Percentiles rank a stretch among this genome's conserved stretches.
phyloP scores from a whole-genome alignment of 2,113 vertebrate species.

The Gobio gobio region DNA sequence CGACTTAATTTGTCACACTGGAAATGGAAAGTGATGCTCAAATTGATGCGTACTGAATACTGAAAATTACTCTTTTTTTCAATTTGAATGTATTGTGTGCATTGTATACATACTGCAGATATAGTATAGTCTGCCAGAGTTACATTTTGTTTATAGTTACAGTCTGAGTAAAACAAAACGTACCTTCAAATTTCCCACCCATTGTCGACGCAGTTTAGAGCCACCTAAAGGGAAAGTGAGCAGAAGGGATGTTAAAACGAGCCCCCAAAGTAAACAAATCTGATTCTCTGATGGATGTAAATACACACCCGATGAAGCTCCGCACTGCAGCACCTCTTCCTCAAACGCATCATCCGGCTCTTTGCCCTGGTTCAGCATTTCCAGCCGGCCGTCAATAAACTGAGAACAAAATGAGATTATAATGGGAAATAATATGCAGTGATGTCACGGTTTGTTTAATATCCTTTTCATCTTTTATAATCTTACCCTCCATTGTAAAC shows the following conservation, averaged over 20 bases:
- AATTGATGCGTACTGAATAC: too few species aligned
- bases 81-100: not conserved
- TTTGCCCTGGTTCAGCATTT: constrained; percentile 80
- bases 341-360: constrained; percentile 87
- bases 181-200: constrained; percentile 88
- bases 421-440: not conserved
- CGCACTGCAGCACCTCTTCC: constrained; percentile 79
- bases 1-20: too few species aligned
- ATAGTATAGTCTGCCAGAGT: not conserved
- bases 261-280: too few species aligned
- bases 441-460: not conserved
- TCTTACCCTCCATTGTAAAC: too few species aligned
- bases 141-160: not conserved
- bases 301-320: constrained; percentile 74
- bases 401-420: constrained; percentile 53
- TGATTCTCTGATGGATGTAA: not conserved
- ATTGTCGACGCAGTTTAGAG: constrained; percentile 81
- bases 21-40: too few species aligned
- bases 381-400: constrained; percentile 86
- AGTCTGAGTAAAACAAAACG: not conserved
- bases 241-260: not conserved
- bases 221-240: constrained; percentile 66
- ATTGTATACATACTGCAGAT: not conserved
- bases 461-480: too few species aligned
- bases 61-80: too few species aligned